Percentiles rank a stretch among this genome's conserved stretches.
phyloP scores from a whole-genome alignment of 2,888 invertebrate species.

The Hemicrepidius hirtus region DNA sequence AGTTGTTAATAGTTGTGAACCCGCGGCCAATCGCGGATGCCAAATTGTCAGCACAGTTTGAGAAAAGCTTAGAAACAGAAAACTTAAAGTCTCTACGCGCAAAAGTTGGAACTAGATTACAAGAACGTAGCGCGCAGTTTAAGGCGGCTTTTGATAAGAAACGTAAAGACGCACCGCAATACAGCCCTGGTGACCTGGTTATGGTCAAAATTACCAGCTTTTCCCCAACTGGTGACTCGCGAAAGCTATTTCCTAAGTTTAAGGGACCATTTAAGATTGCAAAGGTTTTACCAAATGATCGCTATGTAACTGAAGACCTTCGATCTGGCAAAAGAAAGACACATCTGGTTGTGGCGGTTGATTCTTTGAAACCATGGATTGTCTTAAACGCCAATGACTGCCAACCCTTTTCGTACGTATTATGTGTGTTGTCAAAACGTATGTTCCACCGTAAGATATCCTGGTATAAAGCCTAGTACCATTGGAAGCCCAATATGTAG shows the following conservation, averaged over 20 bases:
- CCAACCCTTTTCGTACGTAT: too few species aligned
- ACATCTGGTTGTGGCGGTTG: too few species aligned
- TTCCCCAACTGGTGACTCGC: constrained; percentile 1
- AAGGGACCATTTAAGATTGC: constrained; percentile 4
- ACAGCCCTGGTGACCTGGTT: not conserved
- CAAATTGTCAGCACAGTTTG: too few species aligned
- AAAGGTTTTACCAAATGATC: constrained; percentile 16
- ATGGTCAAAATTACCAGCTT: not conserved
- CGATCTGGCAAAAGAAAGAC: too few species aligned
- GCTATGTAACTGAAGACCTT: too few species aligned
- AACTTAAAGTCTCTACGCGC: not conserved
- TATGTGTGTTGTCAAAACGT: too few species aligned
- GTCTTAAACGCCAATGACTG: too few species aligned
- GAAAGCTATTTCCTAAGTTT: constrained; percentile 18
- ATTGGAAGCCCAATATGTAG: too few species aligned
- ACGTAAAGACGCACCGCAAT: not conserved
- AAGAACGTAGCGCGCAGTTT: not conserved
- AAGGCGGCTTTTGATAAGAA: constrained; percentile 18
- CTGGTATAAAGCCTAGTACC: too few species aligned
- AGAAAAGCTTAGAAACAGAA: too few species aligned
- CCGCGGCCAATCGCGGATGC: not conserved
- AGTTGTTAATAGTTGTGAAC: not conserved
- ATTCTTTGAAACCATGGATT: too few species aligned
- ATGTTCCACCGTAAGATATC: too few species aligned
- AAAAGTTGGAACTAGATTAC: constrained; percentile 8